A percentile compares a stretch with the other conserved stretches of the same genome.
Evolutionary conservation across 2,888 invertebrate genomes (phyloP).

Genomic region (Dioctria linearis): DNA sequence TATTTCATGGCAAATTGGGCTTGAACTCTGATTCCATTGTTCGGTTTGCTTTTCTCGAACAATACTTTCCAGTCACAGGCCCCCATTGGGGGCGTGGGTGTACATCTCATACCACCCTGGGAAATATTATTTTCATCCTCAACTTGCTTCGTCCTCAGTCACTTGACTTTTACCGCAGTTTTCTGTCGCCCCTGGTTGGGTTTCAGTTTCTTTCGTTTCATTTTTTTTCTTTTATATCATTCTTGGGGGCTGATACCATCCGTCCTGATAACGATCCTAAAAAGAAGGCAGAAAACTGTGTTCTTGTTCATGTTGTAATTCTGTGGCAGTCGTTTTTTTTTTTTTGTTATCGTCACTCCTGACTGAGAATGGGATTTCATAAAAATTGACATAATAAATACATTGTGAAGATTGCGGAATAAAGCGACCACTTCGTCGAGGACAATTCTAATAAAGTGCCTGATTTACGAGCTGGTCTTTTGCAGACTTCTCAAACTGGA

Average conservation of each 20-base stretch:
- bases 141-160: slow-evolving; percentile 11
- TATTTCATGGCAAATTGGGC: slow-evolving; percentile 7
- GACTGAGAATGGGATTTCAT: slow-evolving; percentile 15
- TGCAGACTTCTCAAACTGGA: no score
- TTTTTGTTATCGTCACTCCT: slow-evolving; percentile 1
- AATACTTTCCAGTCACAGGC: slow-evolving; percentile 8
- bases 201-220: neutral
- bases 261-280: slow-evolving; percentile 37
- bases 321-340: neutral
- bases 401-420: slow-evolving; percentile 8
- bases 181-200: slow-evolving; percentile 2
- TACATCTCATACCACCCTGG: neutral
- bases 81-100: neutral
- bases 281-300: slow-evolving; percentile 6
- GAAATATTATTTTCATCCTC: slow-evolving; percentile 26
- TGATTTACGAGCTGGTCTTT: neutral
- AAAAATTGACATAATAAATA: slow-evolving; percentile 33
- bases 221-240: slow-evolving; percentile 2
- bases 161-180: slow-evolving; percentile 30
- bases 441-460: neutral
- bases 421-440: neutral
- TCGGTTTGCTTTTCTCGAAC: slow-evolving; percentile 20
- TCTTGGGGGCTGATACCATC: slow-evolving; percentile 18
- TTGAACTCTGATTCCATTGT: slow-evolving; percentile 25
- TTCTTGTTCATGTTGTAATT: neutral